phyloP scores from a whole-genome alignment of 2,113 vertebrate genomes.

The Heterocephalus glaber region DNA sequence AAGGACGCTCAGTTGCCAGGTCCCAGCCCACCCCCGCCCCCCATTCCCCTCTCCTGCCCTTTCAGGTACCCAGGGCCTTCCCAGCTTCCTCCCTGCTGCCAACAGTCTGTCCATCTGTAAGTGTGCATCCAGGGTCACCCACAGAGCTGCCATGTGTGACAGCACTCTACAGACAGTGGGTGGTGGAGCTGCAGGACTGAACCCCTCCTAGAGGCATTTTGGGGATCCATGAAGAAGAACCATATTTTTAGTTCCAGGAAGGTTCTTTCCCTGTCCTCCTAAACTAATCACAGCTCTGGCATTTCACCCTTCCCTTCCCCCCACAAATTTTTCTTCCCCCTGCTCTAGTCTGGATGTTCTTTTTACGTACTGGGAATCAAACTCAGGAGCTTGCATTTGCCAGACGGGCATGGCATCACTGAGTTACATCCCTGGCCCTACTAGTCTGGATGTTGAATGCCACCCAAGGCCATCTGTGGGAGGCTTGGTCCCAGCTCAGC shows the following conservation, averaged over 20 bases:
- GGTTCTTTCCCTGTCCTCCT: not conserved
- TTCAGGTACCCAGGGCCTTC: not conserved
- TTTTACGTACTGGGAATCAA: too few relatives aligned
- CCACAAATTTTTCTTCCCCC: fast-evolving
- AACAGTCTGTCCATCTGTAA: not conserved
- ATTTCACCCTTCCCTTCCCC: not conserved
- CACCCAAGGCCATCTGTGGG: not conserved
- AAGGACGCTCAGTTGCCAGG: too few relatives aligned
- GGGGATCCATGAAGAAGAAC: not conserved
- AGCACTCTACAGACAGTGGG: too few relatives aligned
- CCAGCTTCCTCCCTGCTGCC: not conserved
- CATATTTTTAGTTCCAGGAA: not conserved
- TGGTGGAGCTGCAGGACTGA: fast-evolving
- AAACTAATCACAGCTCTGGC: too few relatives aligned
- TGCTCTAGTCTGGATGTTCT: not conserved
- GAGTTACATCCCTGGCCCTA: too few relatives aligned
- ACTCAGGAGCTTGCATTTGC: too few relatives aligned
- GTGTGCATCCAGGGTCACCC: not conserved
- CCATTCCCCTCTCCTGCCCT: fast-evolving
- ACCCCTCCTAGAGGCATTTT: not conserved
- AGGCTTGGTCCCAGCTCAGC: not conserved
- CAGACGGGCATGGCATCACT: too few relatives aligned
- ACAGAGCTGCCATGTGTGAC: not conserved
- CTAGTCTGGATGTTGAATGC: not conserved
- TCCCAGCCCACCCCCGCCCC: too few relatives aligned